Evolutionary conservation across 1,140 invertebrate genomes (phyloP).

Genomic region (Chironomus striatipennis): DNA sequence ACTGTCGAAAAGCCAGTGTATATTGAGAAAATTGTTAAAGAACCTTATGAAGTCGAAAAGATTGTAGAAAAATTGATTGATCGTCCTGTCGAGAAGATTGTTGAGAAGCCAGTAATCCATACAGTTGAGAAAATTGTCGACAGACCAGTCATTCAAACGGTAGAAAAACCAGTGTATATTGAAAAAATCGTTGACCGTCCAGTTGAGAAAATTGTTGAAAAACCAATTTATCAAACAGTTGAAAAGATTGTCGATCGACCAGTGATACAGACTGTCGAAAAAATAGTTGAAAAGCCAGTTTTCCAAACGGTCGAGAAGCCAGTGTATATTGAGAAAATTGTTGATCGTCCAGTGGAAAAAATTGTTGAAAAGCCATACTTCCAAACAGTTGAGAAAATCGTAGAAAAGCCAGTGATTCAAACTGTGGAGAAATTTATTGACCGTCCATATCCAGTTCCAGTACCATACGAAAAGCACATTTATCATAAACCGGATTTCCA

Average conservation of each 20-base stretch:
- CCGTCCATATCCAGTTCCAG: slow-evolving; percentile 36
- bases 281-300: slow-evolving; percentile 42
- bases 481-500: not conserved
- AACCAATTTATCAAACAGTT: not conserved
- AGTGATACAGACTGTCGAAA: slow-evolving; percentile 27
- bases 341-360: slow-evolving; percentile 38
- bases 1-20: slow-evolving; percentile 25
- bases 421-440: slow-evolving; percentile 40
- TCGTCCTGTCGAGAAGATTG: not conserved
- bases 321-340: slow-evolving; percentile 43
- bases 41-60: slow-evolving; percentile 25
- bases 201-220: slow-evolving; percentile 25
- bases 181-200: slow-evolving; percentile 43
- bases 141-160: slow-evolving; percentile 44
- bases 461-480: not conserved
- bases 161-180: slow-evolving; percentile 43
- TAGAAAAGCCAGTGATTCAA: slow-evolving; percentile 24
- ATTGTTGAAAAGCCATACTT: not conserved
- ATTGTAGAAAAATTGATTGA: slow-evolving; percentile 19
- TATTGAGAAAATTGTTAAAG: slow-evolving; percentile 10
- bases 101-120: slow-evolving; percentile 24
- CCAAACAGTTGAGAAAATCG: not conserved
- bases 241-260: slow-evolving; percentile 24
- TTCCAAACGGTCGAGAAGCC: slow-evolving; percentile 44
- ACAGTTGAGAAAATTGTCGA: slow-evolving; percentile 36